Percentiles rank a stretch among this genome's conserved stretches.
Evolutionary conservation across 2,888 invertebrate genomes (phyloP).

Genomic region (Agelastica alni): DNA sequence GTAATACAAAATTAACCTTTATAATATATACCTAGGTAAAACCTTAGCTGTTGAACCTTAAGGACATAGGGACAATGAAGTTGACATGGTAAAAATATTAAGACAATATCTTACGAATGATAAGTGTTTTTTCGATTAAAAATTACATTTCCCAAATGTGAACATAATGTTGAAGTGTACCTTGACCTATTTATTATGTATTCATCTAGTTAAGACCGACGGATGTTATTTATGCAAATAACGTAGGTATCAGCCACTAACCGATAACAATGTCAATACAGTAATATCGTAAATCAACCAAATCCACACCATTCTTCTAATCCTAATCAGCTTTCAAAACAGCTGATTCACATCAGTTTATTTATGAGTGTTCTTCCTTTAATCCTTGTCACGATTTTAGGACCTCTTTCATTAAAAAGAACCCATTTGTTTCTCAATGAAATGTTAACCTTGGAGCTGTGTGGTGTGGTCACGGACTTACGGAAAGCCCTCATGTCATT

Average conservation of each 20-base stretch:
- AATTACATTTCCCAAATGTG: too few relatives aligned
- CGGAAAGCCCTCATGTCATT: conserved; percentile 23
- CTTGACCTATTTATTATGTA: too few relatives aligned
- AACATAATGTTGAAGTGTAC: too few relatives aligned
- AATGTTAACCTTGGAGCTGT: conserved; percentile 21
- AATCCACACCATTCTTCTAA: conserved; percentile 23
- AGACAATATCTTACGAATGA: too few relatives aligned
- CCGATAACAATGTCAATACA: conserved; percentile 11
- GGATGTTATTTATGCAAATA: conserved; percentile 18
- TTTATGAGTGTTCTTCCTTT: conserved; percentile 23
- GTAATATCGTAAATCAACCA: conserved; percentile 21
- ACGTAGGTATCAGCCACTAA: conserved; percentile 10
- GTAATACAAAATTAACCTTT: too few relatives aligned
- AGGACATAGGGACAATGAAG: too few relatives aligned
- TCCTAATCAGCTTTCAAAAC: conserved; percentile 24
- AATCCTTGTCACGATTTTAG: conserved; percentile 28
- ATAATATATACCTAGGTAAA: too few relatives aligned
- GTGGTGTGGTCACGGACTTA: conserved; percentile 14
- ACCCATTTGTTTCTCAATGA: conserved; percentile 31
- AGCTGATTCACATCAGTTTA: conserved; percentile 29
- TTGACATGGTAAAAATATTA: too few relatives aligned
- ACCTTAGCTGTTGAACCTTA: too few relatives aligned
- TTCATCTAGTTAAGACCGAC: too few relatives aligned
- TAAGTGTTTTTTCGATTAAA: too few relatives aligned
- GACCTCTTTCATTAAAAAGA: conserved; percentile 24